phyloP scores from a whole-genome alignment of 2,113 vertebrate genomes.

The Albula goreensis region DNA sequence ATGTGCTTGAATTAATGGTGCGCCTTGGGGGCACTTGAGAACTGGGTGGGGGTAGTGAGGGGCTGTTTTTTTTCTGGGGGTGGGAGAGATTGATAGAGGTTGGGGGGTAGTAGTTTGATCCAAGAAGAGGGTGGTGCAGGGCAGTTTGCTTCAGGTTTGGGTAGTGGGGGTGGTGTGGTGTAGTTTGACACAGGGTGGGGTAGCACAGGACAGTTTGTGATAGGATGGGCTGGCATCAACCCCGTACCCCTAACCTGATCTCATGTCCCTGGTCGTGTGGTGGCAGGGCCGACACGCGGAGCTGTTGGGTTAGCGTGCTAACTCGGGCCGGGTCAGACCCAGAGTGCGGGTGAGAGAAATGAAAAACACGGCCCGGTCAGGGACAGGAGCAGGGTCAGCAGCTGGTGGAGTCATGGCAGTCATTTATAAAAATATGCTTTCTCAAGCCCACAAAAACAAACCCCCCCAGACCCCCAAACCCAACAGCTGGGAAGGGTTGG shows the following conservation, averaged over 20 bases:
- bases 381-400: conserved; percentile 95
- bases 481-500: conserved; percentile 99
- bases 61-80: background rate
- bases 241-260: conserved; percentile 33
- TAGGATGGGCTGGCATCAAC: background rate
- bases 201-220: too few species aligned
- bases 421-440: conserved; percentile 99
- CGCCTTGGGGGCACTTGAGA: too few species aligned
- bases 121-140: background rate
- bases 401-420: conserved; percentile 99
- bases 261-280: conserved; percentile 68
- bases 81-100: background rate
- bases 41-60: too few species aligned
- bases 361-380: conserved; percentile 87
- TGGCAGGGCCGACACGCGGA: conserved; percentile 62
- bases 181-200: too few species aligned
- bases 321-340: conserved; percentile 77
- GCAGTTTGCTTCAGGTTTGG: background rate
- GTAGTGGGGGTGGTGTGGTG: background rate
- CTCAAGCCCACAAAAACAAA: conserved; percentile 94
- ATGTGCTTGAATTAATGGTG: too few species aligned
- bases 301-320: conserved; percentile 81
- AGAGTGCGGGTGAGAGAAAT: conserved; percentile 83
- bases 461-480: conserved; percentile 71
- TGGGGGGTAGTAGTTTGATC: too few species aligned